Percentiles rank a stretch among this genome's conserved stretches.
Conservation (phyloP, 2,888 invertebrate species). For the Iselma pallidipennis region DNA sequence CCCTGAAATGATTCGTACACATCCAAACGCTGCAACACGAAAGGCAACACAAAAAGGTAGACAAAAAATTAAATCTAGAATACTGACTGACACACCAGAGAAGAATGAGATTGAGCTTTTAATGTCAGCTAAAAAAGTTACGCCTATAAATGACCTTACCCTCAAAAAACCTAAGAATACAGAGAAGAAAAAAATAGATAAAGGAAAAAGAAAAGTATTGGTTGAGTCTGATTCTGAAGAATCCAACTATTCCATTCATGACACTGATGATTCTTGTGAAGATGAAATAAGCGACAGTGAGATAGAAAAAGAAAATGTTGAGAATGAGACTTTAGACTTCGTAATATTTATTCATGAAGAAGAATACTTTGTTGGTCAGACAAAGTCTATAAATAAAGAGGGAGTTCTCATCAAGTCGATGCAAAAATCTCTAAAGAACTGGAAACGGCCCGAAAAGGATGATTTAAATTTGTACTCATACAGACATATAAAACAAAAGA, state of each 20-base stretch:
- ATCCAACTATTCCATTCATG: background rate
- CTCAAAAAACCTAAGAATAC: background rate
- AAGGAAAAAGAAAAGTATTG: too few species aligned
- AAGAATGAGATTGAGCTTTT: constrained; percentile 10
- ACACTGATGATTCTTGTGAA: background rate
- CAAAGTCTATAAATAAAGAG: constrained; percentile 7
- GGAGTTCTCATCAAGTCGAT: constrained; percentile 13
- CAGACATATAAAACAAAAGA: constrained; percentile 12
- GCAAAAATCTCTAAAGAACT: constrained; percentile 20
- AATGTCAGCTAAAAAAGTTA: background rate
- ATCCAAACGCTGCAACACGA: constrained; percentile 16
- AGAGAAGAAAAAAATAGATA: background rate
- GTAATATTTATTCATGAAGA: constrained; percentile 7
- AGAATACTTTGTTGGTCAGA: constrained; percentile 13
- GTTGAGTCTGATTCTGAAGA: background rate
- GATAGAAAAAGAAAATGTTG: background rate
- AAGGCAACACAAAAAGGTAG: constrained; percentile 18
- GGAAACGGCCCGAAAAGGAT: constrained; percentile 21
- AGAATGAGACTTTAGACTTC: background rate
- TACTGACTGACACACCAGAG: constrained; percentile 31
- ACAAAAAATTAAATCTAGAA: constrained; percentile 18
- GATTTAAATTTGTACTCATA: constrained; percentile 11
- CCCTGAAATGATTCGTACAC: constrained; percentile 13
- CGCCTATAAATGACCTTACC: background rate
- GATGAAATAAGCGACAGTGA: background rate